Evolutionary conservation across 2,888 invertebrate genomes (phyloP).

Genomic region (Parthenolecanium corni): DNA sequence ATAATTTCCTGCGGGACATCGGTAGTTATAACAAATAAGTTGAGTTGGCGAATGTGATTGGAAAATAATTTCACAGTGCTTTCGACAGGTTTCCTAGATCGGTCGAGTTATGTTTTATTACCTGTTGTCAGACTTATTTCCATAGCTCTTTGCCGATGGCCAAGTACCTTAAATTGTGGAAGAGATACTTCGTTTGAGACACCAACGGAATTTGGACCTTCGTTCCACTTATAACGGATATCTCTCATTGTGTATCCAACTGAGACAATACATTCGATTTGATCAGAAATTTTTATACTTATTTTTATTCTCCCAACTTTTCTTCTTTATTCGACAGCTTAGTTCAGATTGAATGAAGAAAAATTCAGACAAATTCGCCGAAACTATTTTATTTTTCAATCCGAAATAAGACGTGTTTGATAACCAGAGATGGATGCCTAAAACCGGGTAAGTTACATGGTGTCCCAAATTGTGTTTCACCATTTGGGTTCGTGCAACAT

Average conservation of each 20-base stretch:
- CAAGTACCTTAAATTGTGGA: conserved; percentile 96
- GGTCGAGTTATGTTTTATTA: conserved; percentile 40
- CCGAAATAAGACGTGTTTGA: neutral
- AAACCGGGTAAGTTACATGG: neutral
- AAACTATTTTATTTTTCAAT: neutral
- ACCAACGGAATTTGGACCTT: conserved; percentile 88
- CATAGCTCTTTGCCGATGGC: conserved; percentile 89
- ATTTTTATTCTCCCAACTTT: neutral
- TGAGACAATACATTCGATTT: conserved; percentile 41
- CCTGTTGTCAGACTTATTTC: conserved; percentile 95
- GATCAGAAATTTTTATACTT: neutral
- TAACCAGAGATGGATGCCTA: neutral
- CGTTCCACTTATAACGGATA: conserved; percentile 95
- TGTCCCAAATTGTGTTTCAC: neutral
- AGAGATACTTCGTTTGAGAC: conserved; percentile 92
- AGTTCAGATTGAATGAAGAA: no score
- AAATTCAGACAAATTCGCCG: no score
- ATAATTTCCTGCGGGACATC: conserved; percentile 65
- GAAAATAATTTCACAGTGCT: neutral
- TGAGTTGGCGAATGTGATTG: neutral
- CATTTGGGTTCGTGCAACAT: neutral
- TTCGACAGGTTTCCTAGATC: neutral
- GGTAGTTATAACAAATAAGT: neutral
- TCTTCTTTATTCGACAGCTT: neutral
- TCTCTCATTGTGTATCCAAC: conserved; percentile 98